Evolutionary conservation across 2,113 vertebrate species (phyloP).

Genomic region (Poeciliopsis occidentalis): DNA sequence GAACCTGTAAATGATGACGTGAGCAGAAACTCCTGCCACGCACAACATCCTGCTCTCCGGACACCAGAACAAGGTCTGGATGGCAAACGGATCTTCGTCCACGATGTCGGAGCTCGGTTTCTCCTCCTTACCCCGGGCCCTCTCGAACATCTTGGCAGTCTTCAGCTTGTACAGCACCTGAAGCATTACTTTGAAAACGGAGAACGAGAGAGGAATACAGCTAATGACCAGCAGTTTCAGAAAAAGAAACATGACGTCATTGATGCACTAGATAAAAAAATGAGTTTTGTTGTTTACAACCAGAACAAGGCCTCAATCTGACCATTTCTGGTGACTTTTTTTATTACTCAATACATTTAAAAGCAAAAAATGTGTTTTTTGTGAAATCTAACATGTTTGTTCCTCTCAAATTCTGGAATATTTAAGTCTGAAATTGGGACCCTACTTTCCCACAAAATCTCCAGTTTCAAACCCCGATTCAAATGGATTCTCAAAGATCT

Average conservation of each 20-base stretch:
- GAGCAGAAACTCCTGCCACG: constrained; percentile 94
- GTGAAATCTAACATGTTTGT: no score
- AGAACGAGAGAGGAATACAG: not conserved
- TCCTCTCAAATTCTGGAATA: no score
- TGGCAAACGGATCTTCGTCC: constrained; percentile 97
- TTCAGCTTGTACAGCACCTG: constrained; percentile 98
- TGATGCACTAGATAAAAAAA: no score
- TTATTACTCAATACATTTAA: no score
- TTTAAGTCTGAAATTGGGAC: no score
- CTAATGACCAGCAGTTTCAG: not conserved
- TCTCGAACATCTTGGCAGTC: constrained; percentile 98
- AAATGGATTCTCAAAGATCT: no score
- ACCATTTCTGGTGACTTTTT: no score
- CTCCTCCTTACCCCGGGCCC: constrained; percentile 90
- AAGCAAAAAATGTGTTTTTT: no score
- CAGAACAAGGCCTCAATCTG: no score
- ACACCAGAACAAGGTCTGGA: constrained; percentile 97
- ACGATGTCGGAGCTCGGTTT: constrained; percentile 90
- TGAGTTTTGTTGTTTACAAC: not conserved
- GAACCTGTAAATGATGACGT: constrained; percentile 94
- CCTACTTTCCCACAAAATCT: no score
- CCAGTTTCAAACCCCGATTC: no score
- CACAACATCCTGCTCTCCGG: constrained; percentile 95
- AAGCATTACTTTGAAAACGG: constrained; percentile 85
- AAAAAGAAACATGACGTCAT: not conserved